Evolutionary conservation across 2,797 vertebrate species (phyloP), one percentile per base, ranked within the genome.

Genomic region (Acipenser oxyrinchus): DNA sequence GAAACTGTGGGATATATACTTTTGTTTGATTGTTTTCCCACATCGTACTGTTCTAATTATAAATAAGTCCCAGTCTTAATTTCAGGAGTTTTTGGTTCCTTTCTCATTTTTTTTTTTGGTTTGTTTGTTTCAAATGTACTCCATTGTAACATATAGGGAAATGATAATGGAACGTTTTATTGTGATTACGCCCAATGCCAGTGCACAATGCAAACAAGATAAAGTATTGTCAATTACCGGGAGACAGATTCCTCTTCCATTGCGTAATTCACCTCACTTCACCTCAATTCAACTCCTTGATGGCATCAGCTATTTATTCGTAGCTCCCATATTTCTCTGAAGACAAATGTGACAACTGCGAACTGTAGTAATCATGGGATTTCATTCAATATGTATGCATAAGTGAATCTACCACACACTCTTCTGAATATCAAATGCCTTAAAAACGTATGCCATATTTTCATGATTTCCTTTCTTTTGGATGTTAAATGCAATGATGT

Each of bases 211-310:
- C 18, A 62, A 62, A 37, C 60, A 62, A 23, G 18, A 62, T 37
- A 48, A 37, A 62, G 18, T 48, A 62, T 18, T 15, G 18, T 62
- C 18, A 18, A 7, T 62, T 62, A 23, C 60, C 23, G 7, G 15
- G 11, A 18, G 11, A 60, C 60, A 23, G 18, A 62, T 18, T 62
- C 48, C 60, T 62, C 60, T 62, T 62, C 60, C 60, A 62, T 62
- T 48, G 60, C 11, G 6, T 62, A 62, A 62, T 23, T 62, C 60
- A 62, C 60, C 60, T 48, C 60, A 62, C 60, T 62, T 62, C 60
- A 23, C 60, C 60, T 62, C 60, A 62, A 62, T 62, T 62, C 60
- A 62, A 62, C 15, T 62, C 60, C 60, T 37, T 18, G 8, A 23
- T 62, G 60, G 60, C 60, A 62, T 62, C 18, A 37, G 60, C 18